phyloP scores from a whole-genome alignment of 2,888 invertebrate species.

The Synanthedon formicaeformis region DNA sequence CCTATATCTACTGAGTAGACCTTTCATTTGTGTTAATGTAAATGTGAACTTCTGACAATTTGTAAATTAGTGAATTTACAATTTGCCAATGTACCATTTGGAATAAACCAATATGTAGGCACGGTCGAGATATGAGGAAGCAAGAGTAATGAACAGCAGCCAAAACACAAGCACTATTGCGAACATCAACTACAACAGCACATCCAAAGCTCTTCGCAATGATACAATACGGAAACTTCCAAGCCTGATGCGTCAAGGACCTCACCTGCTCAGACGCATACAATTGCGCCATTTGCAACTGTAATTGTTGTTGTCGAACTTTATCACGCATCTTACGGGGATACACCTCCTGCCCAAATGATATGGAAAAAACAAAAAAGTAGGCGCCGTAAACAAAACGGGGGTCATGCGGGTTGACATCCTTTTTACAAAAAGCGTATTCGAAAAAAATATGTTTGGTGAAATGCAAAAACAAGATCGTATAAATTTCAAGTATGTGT shows the following conservation, averaged over 20 bases:
- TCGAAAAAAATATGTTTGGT: conserved; percentile 10
- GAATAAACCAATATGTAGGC: conserved; percentile 2
- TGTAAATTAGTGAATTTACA: not conserved
- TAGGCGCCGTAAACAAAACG: conserved; percentile 67
- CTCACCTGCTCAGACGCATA: conserved; percentile 69
- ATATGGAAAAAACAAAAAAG: conserved; percentile 70
- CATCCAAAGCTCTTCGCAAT: conserved; percentile 62
- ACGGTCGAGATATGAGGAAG: conserved; percentile 22
- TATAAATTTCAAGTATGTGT: conserved; percentile 21
- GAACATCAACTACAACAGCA: conserved; percentile 56
- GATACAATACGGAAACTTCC: conserved; percentile 20
- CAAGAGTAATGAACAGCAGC: conserved; percentile 35
- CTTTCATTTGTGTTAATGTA: conserved; percentile 2
- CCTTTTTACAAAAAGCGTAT: conserved; percentile 36
- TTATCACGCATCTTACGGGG: conserved; percentile 86
- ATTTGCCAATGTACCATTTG: not conserved
- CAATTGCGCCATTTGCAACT: conserved; percentile 71
- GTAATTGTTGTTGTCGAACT: conserved; percentile 76
- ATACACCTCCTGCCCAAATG: conserved; percentile 80
- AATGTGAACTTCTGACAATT: conserved; percentile 3
- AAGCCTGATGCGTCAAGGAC: conserved; percentile 13
- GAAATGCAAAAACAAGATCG: not conserved
- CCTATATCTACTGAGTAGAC: conserved; percentile 1
- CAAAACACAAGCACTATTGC: conserved; percentile 46
- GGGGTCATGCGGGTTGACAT: conserved; percentile 58